Conservation (phyloP, 2,888 invertebrate genomes). For the Nomada fabriciana region DNA sequence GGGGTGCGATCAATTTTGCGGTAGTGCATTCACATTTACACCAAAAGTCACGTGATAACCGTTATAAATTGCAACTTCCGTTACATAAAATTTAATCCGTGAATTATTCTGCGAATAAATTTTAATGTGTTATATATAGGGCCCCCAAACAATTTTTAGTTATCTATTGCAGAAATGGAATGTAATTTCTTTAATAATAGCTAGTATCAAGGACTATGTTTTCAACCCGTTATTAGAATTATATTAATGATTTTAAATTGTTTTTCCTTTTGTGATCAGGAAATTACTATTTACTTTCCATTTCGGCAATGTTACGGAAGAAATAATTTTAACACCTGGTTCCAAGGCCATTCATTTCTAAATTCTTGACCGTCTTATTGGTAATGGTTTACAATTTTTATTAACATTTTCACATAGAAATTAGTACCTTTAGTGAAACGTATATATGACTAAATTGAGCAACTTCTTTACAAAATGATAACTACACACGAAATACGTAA, state of each 20-base stretch:
- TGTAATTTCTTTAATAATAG: neutral
- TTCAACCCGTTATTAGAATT: neutral
- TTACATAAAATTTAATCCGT: neutral
- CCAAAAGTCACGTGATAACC: neutral
- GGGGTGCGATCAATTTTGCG: constrained; percentile 1
- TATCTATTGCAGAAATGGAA: too few species aligned
- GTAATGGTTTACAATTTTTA: neutral
- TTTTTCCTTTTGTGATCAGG: neutral
- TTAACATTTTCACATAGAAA: neutral
- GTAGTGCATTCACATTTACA: neutral
- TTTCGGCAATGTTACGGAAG: neutral
- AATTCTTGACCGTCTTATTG: neutral
- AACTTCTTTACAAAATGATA: neutral
- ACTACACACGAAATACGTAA: neutral
- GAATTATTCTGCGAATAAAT: neutral
- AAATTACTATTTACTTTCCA: too few species aligned
- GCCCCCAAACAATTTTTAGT: neutral
- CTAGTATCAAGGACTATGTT: neutral
- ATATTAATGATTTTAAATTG: neutral
- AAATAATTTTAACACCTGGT: neutral
- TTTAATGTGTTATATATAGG: too few species aligned
- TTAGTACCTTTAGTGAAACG: neutral
- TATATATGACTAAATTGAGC: too few species aligned
- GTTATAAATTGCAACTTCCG: neutral
- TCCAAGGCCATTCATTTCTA: neutral